Evolutionary conservation across 2,113 vertebrate species (phyloP), one percentile per base, ranked within the genome.

Genomic region (Petrocephalus microphthalmus): DNA sequence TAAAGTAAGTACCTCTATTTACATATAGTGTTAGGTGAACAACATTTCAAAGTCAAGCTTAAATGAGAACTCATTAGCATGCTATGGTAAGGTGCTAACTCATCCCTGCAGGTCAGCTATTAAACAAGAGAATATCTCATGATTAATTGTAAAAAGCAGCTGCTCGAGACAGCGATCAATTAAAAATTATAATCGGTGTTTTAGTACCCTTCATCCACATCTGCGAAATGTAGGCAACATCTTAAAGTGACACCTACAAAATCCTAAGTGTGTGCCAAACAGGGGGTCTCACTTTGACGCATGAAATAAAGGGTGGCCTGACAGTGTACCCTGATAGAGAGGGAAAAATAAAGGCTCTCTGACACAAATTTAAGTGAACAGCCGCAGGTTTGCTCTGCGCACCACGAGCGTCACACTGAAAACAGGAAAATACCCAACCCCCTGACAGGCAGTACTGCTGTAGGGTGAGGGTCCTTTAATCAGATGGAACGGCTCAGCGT

Each of bases 381-480:
- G 37, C 57, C 22, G 3, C 22, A 52, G 60, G 20, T 71, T 52
- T 64, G n/a, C 42, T 64, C 86, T 52, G 49, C 8, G 45, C 45
- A 7, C 2, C 45, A 10, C 22, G 19, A 19, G 45, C 7, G 60
- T 64, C 60, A 49, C 1, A 20, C 42, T 83, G 78, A 47, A 47
- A 15, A 42, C 49, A 49, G 37, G 47, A 47, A 33, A 47, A 74
- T 22, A 7, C 57, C 57, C 22, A 74, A 45, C 11, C 7, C 6
- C 15, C 25, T 13, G 45, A 78, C 87, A 87, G 86, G 60, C 86
- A 87, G 57, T 57, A 15, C 86, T 87, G 29, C 45, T n/a, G 8
- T 2, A 45, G 15, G 11, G 7, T 49, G 6, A 0, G 8, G 37
- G 4, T 1, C 67, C n/a, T 53, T 19, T 42, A 56, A 85, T 64